Percentiles rank a stretch among this genome's conserved stretches.
phyloP scores from a whole-genome alignment of 37 sponge, comb jelly and placozoan species.

The Chondrosia reniformis region DNA sequence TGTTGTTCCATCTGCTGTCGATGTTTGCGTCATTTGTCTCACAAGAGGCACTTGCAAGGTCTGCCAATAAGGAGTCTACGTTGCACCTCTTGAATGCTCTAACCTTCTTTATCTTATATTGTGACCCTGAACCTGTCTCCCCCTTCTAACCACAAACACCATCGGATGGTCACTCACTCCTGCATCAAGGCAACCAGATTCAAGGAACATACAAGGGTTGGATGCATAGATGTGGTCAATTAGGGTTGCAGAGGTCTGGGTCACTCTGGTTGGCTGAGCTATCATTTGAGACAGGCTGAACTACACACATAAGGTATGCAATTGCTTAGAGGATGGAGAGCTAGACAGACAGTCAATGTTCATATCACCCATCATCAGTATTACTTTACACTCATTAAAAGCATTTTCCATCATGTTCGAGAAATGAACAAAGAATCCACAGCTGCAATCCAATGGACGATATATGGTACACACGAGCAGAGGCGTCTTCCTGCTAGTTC shows the following conservation, averaged over 20 bases:
- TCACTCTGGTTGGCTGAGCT: not conserved
- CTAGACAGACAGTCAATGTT: not conserved
- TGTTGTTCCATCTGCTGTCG: not conserved
- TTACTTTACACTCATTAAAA: not conserved
- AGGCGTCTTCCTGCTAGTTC: not conserved
- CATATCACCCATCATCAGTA: not conserved
- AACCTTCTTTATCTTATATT: not conserved
- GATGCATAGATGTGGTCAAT: not conserved
- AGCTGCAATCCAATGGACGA: not conserved
- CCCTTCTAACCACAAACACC: not conserved
- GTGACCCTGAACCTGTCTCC: not conserved
- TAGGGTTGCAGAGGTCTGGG: not conserved
- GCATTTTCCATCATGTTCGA: not conserved
- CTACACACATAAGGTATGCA: not conserved
- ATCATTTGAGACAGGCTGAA: not conserved
- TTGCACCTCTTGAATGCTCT: not conserved
- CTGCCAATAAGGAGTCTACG: not conserved
- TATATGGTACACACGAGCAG: not conserved
- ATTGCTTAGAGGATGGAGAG: not conserved
- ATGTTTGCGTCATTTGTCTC: not conserved
- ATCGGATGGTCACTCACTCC: not conserved
- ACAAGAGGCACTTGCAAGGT: not conserved
- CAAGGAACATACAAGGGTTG: not conserved
- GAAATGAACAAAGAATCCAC: not conserved
- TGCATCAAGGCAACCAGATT: not conserved